Conservation (phyloP, 2,888 invertebrate genomes). For the Mellilla xanthometata region DNA sequence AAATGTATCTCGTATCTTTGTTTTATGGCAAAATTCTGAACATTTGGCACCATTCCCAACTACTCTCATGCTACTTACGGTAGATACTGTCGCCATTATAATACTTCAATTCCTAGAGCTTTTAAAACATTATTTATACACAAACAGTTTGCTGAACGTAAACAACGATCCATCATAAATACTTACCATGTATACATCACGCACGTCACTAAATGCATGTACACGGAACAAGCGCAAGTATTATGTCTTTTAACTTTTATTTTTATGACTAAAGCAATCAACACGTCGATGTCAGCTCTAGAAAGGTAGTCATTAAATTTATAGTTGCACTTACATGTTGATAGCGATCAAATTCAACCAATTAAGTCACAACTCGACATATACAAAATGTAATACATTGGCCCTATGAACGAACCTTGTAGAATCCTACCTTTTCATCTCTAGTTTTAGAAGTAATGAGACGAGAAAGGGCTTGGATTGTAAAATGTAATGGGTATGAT, state of each 20-base stretch:
- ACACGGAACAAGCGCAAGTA: background rate
- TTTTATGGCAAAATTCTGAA: constrained; percentile 1
- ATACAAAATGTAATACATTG: background rate
- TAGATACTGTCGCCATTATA: constrained; percentile 5
- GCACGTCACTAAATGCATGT: background rate
- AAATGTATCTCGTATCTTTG: background rate
- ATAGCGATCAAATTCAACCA: background rate
- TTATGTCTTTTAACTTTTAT: background rate
- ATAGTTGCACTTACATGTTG: background rate
- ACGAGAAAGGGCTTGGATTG: too few species aligned
- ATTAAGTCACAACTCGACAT: background rate
- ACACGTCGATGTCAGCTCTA: background rate
- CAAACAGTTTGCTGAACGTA: constrained; percentile 8
- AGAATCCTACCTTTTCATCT: background rate
- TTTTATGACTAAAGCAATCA: background rate
- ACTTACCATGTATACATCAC: background rate
- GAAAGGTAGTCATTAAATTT: background rate
- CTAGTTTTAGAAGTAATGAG: too few species aligned
- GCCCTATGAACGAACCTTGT: background rate
- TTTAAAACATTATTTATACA: constrained; percentile 10
- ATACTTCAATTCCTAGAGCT: constrained; percentile 8
- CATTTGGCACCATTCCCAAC: constrained; percentile 17
- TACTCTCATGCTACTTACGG: too few species aligned
- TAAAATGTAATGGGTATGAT: too few species aligned
- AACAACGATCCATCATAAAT: constrained; percentile 8